A percentile compares a stretch with the other conserved stretches of the same genome.
Conservation (phyloP, 2,113 vertebrate species). For the Ursus arctos region DNA sequence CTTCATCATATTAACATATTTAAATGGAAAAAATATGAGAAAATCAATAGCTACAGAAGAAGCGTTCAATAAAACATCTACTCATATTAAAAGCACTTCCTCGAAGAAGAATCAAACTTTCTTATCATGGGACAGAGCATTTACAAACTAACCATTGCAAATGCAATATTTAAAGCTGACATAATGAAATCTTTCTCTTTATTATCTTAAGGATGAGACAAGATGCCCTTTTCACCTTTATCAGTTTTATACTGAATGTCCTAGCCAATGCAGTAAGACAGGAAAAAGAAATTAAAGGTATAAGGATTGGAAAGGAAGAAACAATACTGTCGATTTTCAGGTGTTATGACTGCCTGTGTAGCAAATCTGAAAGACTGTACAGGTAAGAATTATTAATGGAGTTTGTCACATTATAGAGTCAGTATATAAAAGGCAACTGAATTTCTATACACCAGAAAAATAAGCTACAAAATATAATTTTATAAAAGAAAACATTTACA, state of each 20-base stretch:
- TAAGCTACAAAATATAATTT: constrained; percentile 30
- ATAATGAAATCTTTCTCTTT: constrained; percentile 28
- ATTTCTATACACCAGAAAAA: background rate
- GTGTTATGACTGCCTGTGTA: background rate
- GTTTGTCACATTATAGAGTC: constrained; percentile 5
- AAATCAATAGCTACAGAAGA: background rate
- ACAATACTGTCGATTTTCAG: constrained; percentile 33
- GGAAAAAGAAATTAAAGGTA: background rate
- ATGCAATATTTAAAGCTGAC: constrained; percentile 19
- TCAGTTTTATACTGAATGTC: background rate
- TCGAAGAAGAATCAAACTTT: background rate
- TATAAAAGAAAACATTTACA: background rate
- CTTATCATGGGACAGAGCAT: background rate
- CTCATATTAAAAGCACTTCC: background rate
- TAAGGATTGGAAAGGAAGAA: background rate
- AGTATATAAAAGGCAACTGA: background rate
- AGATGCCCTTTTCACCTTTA: constrained; percentile 8
- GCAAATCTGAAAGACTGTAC: constrained; percentile 9
- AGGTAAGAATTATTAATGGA: background rate
- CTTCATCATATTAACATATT: background rate
- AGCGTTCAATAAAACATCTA: background rate
- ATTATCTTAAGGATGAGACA: constrained; percentile 5
- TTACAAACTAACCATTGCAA: background rate
- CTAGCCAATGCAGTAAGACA: background rate
- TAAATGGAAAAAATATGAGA: background rate